phyloP scores from a whole-genome alignment of 2,113 vertebrate genomes.

The Paedocypris sp. region DNA sequence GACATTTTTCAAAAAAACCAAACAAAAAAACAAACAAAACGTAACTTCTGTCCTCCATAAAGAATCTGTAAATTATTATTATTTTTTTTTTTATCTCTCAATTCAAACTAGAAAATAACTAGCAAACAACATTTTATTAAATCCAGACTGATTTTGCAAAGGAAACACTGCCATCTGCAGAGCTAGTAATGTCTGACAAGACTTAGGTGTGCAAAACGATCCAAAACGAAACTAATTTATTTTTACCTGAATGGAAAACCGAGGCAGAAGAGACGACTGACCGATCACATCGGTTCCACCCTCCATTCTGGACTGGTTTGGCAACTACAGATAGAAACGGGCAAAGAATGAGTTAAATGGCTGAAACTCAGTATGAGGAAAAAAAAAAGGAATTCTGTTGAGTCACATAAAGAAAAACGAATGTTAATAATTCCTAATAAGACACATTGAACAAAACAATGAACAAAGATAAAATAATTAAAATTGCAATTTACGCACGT shows the following conservation, averaged over 20 bases:
- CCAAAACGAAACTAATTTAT: not conserved
- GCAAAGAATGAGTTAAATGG: not conserved
- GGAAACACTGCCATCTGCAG: slow-evolving; percentile 14
- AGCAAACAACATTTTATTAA: not conserved
- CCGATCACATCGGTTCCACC: slow-evolving; percentile 74
- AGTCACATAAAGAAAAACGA: no score
- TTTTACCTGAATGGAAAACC: slow-evolving; percentile 87
- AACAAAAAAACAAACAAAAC: no score
- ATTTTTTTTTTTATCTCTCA: not conserved
- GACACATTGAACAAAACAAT: no score
- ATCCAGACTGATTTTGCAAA: not conserved
- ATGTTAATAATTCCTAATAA: no score
- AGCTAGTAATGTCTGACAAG: not conserved
- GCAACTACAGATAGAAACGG: slow-evolving; percentile 44
- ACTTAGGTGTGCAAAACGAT: not conserved
- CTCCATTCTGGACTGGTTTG: slow-evolving; percentile 78
- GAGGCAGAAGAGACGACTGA: slow-evolving; percentile 80
- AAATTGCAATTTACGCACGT: no score
- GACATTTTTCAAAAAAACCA: not conserved
- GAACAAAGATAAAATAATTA: no score
- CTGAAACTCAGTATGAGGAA: no score
- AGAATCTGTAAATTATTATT: no score
- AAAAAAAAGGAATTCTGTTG: no score
- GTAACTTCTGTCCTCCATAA: no score
- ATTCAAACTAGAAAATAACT: not conserved